Evolutionary conservation across 2,797 vertebrate genomes (phyloP).

Genomic region (Lagorchestes hirsutus): DNA sequence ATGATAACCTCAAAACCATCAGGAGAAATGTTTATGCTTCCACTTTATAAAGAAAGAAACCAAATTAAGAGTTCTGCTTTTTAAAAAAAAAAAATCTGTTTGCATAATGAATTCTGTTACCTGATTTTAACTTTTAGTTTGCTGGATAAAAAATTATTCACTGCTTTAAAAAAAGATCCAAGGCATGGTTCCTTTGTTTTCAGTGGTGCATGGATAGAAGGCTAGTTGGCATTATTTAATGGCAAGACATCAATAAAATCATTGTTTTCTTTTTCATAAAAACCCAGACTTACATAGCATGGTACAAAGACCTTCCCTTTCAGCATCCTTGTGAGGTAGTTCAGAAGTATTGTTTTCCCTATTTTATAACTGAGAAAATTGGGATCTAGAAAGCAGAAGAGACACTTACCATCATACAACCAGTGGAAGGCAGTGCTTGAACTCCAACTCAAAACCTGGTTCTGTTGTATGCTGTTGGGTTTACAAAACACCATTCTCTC

Average conservation of each 20-base stretch:
- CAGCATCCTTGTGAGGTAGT: neutral
- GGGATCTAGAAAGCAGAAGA: neutral
- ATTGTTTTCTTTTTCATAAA: neutral
- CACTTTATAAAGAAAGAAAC: slow-evolving; percentile 84
- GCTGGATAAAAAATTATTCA: slow-evolving; percentile 73
- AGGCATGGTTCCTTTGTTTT: slow-evolving; percentile 20
- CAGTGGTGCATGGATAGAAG: neutral
- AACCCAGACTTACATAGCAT: neutral
- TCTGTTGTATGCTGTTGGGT: neutral
- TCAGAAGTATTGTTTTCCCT: neutral
- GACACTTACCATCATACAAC: neutral
- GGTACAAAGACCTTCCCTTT: neutral
- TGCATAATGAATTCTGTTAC: slow-evolving; percentile 86
- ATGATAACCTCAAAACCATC: slow-evolving; percentile 78
- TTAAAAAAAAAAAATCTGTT: slow-evolving; percentile 79
- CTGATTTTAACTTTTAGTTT: slow-evolving; percentile 81
- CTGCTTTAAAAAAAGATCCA: neutral
- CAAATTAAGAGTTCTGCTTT: slow-evolving; percentile 83
- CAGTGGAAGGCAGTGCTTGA: neutral
- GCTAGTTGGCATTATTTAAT: neutral
- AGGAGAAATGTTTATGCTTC: slow-evolving; percentile 79
- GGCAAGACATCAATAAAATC: slow-evolving; percentile 31
- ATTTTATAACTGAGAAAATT: neutral
- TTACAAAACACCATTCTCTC: neutral
- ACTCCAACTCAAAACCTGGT: neutral